Evolutionary conservation across 2,113 vertebrate species (phyloP), one percentile per base, ranked within the genome.

Genomic region (Uria aalge): DNA sequence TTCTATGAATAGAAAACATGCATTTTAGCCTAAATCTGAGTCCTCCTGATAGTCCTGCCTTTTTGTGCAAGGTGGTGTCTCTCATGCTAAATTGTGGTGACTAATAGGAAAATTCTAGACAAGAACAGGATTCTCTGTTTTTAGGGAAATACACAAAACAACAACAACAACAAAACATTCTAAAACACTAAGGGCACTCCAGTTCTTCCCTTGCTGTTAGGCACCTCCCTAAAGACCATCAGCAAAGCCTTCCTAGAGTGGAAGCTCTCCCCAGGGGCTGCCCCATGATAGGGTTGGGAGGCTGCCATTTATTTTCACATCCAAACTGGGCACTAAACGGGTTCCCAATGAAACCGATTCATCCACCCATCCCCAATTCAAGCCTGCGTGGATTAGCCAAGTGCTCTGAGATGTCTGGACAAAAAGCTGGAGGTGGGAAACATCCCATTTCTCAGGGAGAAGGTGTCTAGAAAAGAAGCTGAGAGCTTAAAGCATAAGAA

Each of bases 291-390:
- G 15, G 21, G 12, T 4, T 45, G 40, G 47, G 32, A 4, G 16
- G 50, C 56, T 86, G 36, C n/a, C n/a, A 26, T 63, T 56, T 82
- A 64, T 78, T 89, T 85, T 48, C 11, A 21, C 6, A 38, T 21
- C 22, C 22, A 71, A 53, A 80, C 30, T 29, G 36, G 19, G n/a
- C 22, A 38, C 40, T 52, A 6, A 66, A n/a, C 21, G 14, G 15
- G 8, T 74, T 8, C 40, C 21, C 29, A 0, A 7, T 52, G 16
- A 75, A 79, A 48, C 3, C 0, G 1, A 22, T 56, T 27, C 1
- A 26, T 53, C 19, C 32, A 48, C 27, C 30, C 32, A 68, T 29
- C 29, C 20, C 12, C 1, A 15, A 0, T 29, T 63, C 56, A 73
- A 78, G 29, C 18, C 26, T 41, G 8, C 5, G 5, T 0, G 4